Evolutionary conservation across 2,797 vertebrate species (phyloP), one percentile per base, ranked within the genome.

Genomic region (Gallirallus australis): DNA sequence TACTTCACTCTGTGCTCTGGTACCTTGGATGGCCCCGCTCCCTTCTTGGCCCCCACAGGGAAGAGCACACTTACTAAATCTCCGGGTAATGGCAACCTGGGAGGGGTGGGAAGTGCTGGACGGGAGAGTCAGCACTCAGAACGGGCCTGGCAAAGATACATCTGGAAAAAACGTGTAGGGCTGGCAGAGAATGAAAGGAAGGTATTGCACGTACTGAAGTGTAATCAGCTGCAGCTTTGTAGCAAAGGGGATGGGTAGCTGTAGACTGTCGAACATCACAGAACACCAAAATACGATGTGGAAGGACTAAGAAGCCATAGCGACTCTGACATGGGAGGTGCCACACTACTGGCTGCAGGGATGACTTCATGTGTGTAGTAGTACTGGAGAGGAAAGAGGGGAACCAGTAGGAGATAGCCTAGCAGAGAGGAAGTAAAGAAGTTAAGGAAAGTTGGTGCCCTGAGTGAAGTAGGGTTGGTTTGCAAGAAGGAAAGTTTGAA

Each of bases 71-170:
- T 81, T 57, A 64, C 3, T 31, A 65, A 71, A 88, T 65, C 47
- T 72, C 45, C n/a, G 54, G 65, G 56, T 1, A 15, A 25, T 0
- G 0, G 70, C 42, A 87, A 73, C 53, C 37, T 53, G 61, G 24
- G 54, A 88, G 53, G 33, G 14, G 64, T 0, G 1, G 37, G 53
- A 68, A 57, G 40, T 0, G 0, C 53, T 64, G 80, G 61, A 69
- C 59, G 80, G 69, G 39, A 65, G 25, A 78, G 53, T 23, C 65
- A 47, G 66, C 54, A 56, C 70, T 84, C 42, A 45, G 59, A 47
- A 56, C 12, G 39, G 72, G 50, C 63, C 48, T 82, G 66, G 59
- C n/a, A 63, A 89, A 92, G 35, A 64, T 21, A 25, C 2, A 10
- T 31, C 18, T 24, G 33, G 35, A 65, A 91, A 84, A 85, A 63